Base-by-base conservation (phyloP, 2,113 vertebrate species). In the Anthoscopus minutus region DNA sequence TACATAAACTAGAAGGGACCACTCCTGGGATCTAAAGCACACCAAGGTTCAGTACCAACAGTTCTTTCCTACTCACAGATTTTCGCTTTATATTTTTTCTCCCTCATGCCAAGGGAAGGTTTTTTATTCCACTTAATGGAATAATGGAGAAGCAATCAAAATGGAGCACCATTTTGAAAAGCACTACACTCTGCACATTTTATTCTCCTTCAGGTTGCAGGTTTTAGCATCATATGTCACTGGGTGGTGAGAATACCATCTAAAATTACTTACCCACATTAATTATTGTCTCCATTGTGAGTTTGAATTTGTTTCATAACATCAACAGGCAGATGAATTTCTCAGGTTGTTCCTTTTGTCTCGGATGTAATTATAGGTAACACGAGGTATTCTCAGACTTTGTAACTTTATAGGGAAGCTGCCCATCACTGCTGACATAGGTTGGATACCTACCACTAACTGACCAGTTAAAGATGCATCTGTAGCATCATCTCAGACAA, bases 211-310 rank as follows among this genome's bases (percentile, higher is more conserved):
- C 67, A 54, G 64, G 51, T 37, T 30, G 17, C 35, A 60, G 58
- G 54, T 50, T 60, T 50, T 20, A 84, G 71, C 56, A 78, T 48
- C 67, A 44, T 4, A 10, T 87, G 64, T 78, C 56, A 28, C 37
- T 86, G 83, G 11, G 57, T 14, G 72, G 80, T 57, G 57, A 91
- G 65, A 92, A 95, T 27, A 54, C 86, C 85, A 54, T 67, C 56
- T 84, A 69, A 86, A 94, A 92, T 69, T 51, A 65, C 60, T 76
- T 24, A 81, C 37, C 17, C 31, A 8, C 56, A n/a, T 57, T 94
- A 97, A 96, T 94, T 95, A 93, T 77, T 27, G 37, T 94, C 83
- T 93, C 83, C 83, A 58, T 9, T 84, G 61, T 56, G 70, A 79
- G 86, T 81, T 95, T 92, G 72, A 79, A 1, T 27, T 64, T 17